phyloP scores from a whole-genome alignment of 2,888 invertebrate genomes.

The Euplexia lucipara region DNA sequence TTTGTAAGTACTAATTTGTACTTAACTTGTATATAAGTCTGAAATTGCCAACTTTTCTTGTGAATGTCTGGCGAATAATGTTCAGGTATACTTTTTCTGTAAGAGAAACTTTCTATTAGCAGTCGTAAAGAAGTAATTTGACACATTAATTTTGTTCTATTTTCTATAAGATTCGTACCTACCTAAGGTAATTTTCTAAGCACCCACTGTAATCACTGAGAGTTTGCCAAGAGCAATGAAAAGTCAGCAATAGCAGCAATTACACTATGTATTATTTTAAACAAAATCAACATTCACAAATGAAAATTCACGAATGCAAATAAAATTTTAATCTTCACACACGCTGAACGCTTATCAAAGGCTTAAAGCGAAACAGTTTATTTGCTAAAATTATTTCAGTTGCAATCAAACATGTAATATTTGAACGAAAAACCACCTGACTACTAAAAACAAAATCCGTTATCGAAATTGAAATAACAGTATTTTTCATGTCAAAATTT shows the following conservation, averaged over 20 bases:
- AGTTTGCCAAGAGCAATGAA: too few relatives aligned
- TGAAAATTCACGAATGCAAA: slow-evolving; percentile 29
- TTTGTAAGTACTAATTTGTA: too few relatives aligned
- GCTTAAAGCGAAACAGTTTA: slow-evolving; percentile 35
- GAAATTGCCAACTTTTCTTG: too few relatives aligned
- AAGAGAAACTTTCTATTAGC: too few relatives aligned
- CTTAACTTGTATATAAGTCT: too few relatives aligned
- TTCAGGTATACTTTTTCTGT: too few relatives aligned
- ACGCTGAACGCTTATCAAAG: slow-evolving; percentile 30
- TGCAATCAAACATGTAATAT: slow-evolving; percentile 11
- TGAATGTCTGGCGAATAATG: too few relatives aligned
- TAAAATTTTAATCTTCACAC: slow-evolving; percentile 35
- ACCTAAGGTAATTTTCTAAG: too few relatives aligned
- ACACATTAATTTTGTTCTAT: too few relatives aligned
- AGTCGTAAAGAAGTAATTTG: too few relatives aligned
- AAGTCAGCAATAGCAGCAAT: background rate
- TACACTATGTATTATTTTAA: slow-evolving; percentile 7
- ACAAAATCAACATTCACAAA: slow-evolving; percentile 14
- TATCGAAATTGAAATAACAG: background rate
- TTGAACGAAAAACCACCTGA: slow-evolving; percentile 7
- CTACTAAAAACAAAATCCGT: slow-evolving; percentile 8
- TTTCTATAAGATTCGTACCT: too few relatives aligned
- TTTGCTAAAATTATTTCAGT: slow-evolving; percentile 44
- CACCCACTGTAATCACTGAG: too few relatives aligned
- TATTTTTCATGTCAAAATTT: background rate